Evolutionary conservation across 2,113 vertebrate species (phyloP).

Genomic region (Amphiprion ocellaris): DNA sequence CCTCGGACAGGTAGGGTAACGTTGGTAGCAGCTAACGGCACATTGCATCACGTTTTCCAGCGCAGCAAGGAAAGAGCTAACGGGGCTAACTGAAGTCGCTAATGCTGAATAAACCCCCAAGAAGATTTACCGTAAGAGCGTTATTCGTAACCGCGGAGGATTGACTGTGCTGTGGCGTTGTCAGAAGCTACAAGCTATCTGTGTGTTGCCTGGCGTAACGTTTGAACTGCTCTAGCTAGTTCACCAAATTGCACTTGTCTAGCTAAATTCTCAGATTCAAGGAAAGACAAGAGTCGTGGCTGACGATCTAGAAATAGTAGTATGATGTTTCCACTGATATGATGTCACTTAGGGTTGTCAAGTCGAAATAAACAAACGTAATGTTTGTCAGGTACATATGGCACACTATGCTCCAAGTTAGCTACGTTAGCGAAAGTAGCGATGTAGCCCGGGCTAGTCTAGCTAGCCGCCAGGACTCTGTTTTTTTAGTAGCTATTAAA

Average conservation of each 20-base stretch:
- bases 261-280: not conserved
- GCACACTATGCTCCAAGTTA: slow-evolving; percentile 12
- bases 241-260: not conserved
- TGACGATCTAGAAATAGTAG: not conserved
- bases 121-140: not conserved
- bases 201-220: not conserved
- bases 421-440: slow-evolving; percentile 47
- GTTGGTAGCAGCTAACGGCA: slow-evolving; percentile 50
- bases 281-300: not conserved
- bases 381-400: not conserved
- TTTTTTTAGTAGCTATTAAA: not conserved
- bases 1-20: slow-evolving; percentile 62
- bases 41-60: slow-evolving; percentile 72
- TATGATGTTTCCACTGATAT: not conserved
- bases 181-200: slow-evolving; percentile 30
- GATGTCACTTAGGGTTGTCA: not conserved
- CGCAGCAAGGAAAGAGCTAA: slow-evolving; percentile 10
- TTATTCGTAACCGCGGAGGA: not conserved
- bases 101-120: not conserved
- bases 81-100: not conserved
- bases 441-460: not conserved
- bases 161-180: not conserved
- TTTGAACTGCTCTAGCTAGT: slow-evolving; percentile 11
- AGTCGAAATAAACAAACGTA: not conserved
- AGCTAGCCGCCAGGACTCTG: slow-evolving; percentile 35